Base-by-base conservation (phyloP, 2,888 invertebrate species). In the Ischnus inquisitorius region DNA sequence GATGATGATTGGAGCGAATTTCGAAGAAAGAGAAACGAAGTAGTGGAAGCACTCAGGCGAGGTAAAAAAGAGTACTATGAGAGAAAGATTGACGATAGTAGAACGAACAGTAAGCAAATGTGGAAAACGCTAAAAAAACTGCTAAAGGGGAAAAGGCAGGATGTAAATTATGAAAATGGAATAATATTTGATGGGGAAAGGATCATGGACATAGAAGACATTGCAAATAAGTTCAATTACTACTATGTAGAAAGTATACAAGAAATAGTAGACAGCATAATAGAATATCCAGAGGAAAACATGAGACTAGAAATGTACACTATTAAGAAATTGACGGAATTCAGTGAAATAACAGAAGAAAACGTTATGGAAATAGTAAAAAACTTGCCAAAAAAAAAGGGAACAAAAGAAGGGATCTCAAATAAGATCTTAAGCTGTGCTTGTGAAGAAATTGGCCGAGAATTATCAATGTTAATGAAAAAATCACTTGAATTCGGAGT, bases 81-180 rank as follows among this genome's bases (percentile, higher is more conserved):
- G 5, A 51, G 3, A 39, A 51, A 54, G 10, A 69, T 69, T 1
- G 69, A 69, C 39, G 34, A 16, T 0, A 69, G 54, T n/a, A 28
- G 19, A 3, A 54, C 51, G 0, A 28, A 69, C 51, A 16, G 54
- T 39, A 10, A 19, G 19, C 3, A 69, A n/a, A 69, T 69, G 69
- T 69, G 69, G 69, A 69, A 54, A 10, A 69, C 69, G 10, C 19
- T 69, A 16, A 54, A 69, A 19, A 19, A 14, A 1, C 2, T 69
- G 1, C 5, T 69, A 4, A 69, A 69, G 1, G 51, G 51, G 1
- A 39, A 69, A 39, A 5, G 34, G 8, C n/a, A 34, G 3, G 14
- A 16, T 0, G n/a, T n/a, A 3, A n/a, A 69, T 34, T 69, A 16
- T 3, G 54, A 34, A 39, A 39, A 34, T 16, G 69, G 69, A 3